phyloP scores from a whole-genome alignment of 2,888 invertebrate species.

The Hofmannophila pseudospretella region DNA sequence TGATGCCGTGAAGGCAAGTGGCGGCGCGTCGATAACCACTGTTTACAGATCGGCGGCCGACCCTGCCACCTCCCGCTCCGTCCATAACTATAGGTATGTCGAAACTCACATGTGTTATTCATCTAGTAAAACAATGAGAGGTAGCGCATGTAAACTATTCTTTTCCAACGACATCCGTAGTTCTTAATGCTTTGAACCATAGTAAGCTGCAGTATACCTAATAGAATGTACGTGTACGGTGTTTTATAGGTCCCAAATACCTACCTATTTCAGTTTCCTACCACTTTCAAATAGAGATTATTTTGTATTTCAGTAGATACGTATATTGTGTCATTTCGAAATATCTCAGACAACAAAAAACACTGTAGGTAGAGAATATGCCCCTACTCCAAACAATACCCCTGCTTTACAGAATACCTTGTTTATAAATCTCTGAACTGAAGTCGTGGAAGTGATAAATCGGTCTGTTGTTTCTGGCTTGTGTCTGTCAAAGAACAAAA shows the following conservation, averaged over 20 bases:
- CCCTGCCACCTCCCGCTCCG: constrained; percentile 68
- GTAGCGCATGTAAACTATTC: not conserved
- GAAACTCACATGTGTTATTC: constrained; percentile 38
- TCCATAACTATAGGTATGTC: constrained; percentile 66
- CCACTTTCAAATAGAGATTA: no score
- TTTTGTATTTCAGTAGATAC: no score
- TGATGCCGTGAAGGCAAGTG: constrained; percentile 68
- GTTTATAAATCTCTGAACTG: constrained; percentile 29
- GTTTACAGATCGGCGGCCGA: constrained; percentile 73
- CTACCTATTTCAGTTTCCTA: no score
- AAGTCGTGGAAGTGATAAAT: constrained; percentile 30
- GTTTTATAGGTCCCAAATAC: no score
- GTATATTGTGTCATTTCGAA: no score
- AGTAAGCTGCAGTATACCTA: no score
- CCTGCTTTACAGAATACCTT: constrained; percentile 15
- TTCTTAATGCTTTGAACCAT: no score
- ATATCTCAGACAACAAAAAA: no score
- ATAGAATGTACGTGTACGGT: no score
- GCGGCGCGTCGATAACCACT: constrained; percentile 72
- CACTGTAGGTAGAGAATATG: no score
- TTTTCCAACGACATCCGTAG: not conserved
- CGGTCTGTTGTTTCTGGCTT: constrained; percentile 31
- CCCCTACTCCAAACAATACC: constrained; percentile 1
- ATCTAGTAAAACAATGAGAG: constrained; percentile 43
- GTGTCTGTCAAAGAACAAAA: constrained; percentile 35